Base-by-base conservation (phyloP, 2,888 invertebrate species). In the Drosophila phalerata region DNA sequence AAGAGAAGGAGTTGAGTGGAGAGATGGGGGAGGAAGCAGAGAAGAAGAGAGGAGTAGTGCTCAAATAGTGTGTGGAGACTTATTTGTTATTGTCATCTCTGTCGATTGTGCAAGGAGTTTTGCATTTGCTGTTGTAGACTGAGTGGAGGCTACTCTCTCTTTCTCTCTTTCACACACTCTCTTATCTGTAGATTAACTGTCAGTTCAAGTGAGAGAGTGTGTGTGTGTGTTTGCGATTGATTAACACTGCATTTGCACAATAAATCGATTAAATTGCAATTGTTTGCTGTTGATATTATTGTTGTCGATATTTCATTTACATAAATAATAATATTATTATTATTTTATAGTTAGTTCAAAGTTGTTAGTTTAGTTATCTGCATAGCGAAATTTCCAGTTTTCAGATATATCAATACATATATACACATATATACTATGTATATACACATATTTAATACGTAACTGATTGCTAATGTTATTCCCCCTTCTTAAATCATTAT, bases 401-500 rank as follows among this genome's bases (percentile, higher is more conserved):
- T 52, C n/a, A 8, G 6, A 28, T 28, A 28, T 28, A 1, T 28
- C 0, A 1, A 28, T 6, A 28, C 6, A 34, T 13, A 37, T 37
- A n/a, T 13, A 8, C 3, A 37, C 6, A 4, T 13, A 34, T 13
- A n/a, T 5, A 34, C 11, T 8, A 37, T n/a, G 1, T 13, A 34
- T 13, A n/a, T 5, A 34, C 11, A n/a, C 25, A n/a, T 17, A 15
- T 52, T 51, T 69, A 28, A 17, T 49, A 32, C 58, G 62, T 82
- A 71, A 77, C 79, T 82, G 87, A 85, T 87, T 82, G 82, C 63
- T 85, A 87, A 81, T 76, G 68, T 66, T 79, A 81, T 87, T 85
- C 79, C 70, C 76, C 78, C 63, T 51, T 38, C 56, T 32, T 11
- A 61, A 42, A 28, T 28, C 5, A 8, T 8, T 28, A 28, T 28